These are phyloP conservation scores for Triops cancriformis DNA, from an alignment of 1,140 invertebrate genomes.

Conservation along the genomic window DNA sequence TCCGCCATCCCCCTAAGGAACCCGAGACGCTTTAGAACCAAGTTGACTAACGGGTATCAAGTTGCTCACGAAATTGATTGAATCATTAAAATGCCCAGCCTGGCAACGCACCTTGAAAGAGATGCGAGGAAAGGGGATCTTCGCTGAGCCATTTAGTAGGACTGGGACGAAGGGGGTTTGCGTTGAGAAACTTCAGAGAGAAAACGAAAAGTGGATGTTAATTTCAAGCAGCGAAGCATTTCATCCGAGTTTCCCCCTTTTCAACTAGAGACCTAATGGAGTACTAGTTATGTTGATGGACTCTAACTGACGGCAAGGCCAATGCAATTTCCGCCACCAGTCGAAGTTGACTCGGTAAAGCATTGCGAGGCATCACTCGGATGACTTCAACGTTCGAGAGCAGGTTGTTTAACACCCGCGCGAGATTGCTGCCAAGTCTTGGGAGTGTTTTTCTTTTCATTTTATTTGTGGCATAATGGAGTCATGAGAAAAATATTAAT, in stretches of 20 bases:
- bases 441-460: too few relatives aligned
- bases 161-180: not conserved
- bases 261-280: not conserved
- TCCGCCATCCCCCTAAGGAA: not conserved
- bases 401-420: too few relatives aligned
- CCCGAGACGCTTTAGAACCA: not conserved
- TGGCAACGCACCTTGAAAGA: not conserved
- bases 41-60: constrained; percentile 9
- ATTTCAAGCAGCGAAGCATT: not conserved
- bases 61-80: constrained; percentile 7
- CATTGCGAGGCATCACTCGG: not conserved
- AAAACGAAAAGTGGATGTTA: constrained; percentile 11
- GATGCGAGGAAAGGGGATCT: not conserved
- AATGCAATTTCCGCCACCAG: not conserved
- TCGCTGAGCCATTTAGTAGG: not conserved
- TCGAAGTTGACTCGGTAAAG: not conserved
- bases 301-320: not conserved
- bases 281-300: constrained; percentile 10
- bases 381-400: not conserved
- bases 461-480: too few relatives aligned
- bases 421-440: too few relatives aligned
- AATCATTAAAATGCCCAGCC: constrained; percentile 13
- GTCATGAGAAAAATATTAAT: too few relatives aligned
- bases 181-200: not conserved
- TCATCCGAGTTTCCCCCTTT: not conserved